Evolutionary conservation across 2,888 invertebrate species (phyloP).

Genomic region (Cosmopolites sordidus): DNA sequence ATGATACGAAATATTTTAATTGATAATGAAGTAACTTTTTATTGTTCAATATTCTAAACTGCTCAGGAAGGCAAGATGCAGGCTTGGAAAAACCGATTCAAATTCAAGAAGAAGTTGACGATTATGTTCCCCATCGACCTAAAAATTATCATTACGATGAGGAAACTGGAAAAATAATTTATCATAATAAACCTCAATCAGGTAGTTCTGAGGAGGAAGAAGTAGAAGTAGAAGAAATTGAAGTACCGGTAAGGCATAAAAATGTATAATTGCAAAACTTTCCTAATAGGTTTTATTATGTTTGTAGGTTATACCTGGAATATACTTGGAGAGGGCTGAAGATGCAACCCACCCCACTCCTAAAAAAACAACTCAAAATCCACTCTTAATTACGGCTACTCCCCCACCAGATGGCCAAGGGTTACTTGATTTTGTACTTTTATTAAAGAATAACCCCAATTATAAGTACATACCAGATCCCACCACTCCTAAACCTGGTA

Average conservation of each 20-base stretch:
- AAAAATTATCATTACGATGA: conserved; percentile 46
- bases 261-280: too few species aligned
- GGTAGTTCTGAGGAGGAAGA: conserved; percentile 28
- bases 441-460: conserved; percentile 37
- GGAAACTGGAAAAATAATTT: conserved; percentile 42
- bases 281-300: too few species aligned
- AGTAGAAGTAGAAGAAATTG: conserved; percentile 30
- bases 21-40: too few species aligned
- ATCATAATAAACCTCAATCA: conserved; percentile 34
- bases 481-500: conserved; percentile 37
- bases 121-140: conserved; percentile 45
- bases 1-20: too few species aligned
- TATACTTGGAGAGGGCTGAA: conserved; percentile 22
- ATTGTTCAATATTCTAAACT: too few species aligned
- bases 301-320: conserved; percentile 20
- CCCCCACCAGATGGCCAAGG: conserved; percentile 37
- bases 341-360: conserved; percentile 24
- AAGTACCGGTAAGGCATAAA: background rate
- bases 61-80: conserved; percentile 28
- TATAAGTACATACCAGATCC: conserved; percentile 44
- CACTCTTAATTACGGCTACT: conserved; percentile 33
- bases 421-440: conserved; percentile 41
- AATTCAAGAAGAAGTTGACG: conserved; percentile 38
- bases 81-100: conserved; percentile 24
- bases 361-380: conserved; percentile 32